Conservation (phyloP, 2,888 invertebrate species). For the Drosophila picticornis region DNA sequence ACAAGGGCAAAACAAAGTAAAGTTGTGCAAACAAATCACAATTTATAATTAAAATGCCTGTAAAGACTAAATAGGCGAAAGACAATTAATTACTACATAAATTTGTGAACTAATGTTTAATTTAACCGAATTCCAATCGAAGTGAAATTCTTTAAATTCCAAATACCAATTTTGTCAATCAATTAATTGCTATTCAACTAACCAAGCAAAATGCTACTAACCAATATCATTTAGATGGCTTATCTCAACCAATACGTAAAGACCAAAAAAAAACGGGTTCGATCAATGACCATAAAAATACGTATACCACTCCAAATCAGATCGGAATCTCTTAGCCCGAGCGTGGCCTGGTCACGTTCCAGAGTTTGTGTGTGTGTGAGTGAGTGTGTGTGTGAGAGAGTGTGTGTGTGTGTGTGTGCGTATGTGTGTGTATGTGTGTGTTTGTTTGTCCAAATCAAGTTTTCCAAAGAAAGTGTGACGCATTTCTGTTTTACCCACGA, state of each 20-base stretch:
- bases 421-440: background rate
- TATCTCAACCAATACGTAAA: background rate
- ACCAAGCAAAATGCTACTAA: conserved; percentile 6
- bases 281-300: background rate
- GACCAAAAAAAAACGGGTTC: background rate
- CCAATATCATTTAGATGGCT: background rate
- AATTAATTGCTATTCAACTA: conserved; percentile 1
- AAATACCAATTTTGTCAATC: background rate
- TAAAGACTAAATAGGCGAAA: background rate
- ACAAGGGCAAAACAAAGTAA: no score
- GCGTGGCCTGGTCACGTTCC: conserved; percentile 60
- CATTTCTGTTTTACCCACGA: conserved; percentile 36
- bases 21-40: conserved; percentile 11
- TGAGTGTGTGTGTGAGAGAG: background rate
- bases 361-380: background rate
- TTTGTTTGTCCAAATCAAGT: conserved; percentile 5
- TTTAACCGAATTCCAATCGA: background rate
- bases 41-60: conserved; percentile 4
- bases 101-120: background rate
- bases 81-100: background rate
- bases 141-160: background rate
- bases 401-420: background rate
- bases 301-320: background rate
- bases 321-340: background rate
- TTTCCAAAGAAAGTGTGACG: conserved; percentile 68